Percentiles rank a stretch among this genome's conserved stretches.
These are phyloP conservation scores for Acanthoscelides obtectus DNA, from an alignment of 2,888 invertebrate species.

Conservation along the genomic window DNA sequence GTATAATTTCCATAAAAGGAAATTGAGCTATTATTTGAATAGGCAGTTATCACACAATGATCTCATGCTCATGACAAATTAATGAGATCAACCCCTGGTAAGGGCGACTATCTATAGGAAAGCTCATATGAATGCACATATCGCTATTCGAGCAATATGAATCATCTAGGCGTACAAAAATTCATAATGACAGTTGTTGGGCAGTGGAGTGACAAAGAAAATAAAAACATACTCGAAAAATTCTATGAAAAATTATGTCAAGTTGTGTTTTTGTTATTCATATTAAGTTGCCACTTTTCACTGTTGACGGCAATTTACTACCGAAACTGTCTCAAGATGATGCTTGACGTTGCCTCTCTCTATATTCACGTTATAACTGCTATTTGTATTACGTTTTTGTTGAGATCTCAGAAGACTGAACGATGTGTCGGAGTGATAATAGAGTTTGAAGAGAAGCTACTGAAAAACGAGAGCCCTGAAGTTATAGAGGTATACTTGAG, in stretches of 20 bases:
- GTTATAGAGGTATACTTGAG: constrained; percentile 8
- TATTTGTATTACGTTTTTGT: constrained; percentile 8
- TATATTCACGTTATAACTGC: constrained; percentile 11
- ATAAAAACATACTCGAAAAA: neutral
- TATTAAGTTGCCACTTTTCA: neutral
- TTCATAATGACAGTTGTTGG: constrained; percentile 5
- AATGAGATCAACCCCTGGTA: neutral
- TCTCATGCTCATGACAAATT: neutral
- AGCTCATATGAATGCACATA: neutral
- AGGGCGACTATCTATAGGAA: neutral
- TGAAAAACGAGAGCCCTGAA: constrained; percentile 1
- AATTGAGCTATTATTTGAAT: neutral
- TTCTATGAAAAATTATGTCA: neutral
- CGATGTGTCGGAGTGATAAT: constrained; percentile 6
- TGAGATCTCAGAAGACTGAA: constrained; percentile 5
- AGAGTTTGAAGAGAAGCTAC: constrained; percentile 4
- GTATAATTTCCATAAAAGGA: neutral
- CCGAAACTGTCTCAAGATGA: neutral
- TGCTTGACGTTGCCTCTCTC: neutral
- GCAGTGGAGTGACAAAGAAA: constrained; percentile 8
- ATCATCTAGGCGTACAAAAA: neutral
- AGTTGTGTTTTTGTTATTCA: neutral
- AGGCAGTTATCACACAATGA: neutral
- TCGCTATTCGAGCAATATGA: neutral
- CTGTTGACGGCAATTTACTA: neutral